Evolutionary conservation across 1,140 invertebrate species (phyloP), one percentile per base, ranked within the genome.

Genomic region (Rhyacophila brunnea): DNA sequence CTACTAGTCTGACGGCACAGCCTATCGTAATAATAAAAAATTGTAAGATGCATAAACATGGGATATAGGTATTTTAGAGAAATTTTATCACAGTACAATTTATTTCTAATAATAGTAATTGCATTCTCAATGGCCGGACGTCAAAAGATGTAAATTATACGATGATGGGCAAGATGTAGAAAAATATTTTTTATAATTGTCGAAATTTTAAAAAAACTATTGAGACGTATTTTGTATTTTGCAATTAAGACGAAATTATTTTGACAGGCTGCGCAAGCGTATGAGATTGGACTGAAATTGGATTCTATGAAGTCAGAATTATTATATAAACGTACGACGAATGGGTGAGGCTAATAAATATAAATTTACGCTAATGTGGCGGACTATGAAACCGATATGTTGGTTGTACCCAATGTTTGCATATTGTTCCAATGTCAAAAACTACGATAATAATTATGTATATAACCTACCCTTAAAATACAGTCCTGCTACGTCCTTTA

Each of bases 331-430:
- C n/a, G n/a, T n/a, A n/a, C n/a, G n/a, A n/a, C 55, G 42, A 46
- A 52, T 46, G 46, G 52, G 43, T 59, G 38, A 28, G 28, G 35
- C 42, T 48, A 56, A 50, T 32, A 32, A 53, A 10, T 2, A 28
- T 35, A 49, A n/a, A 32, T 32, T 48, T 34, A 58, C 11, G 13
- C 18, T 49, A 43, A 44, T 18, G 58, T 58, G 55, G 19, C 54
- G 48, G 49, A 52, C 49, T 61, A 61, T 51, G 20, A 34, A 58
- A 58, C 55, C 60, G 61, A 63, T 63, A 63, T 63, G 61, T 63
- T 58, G 46, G 46, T 55, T 43, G 28, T 49, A 58, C 51, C 61
- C 60, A 51, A 63, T 23, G 49, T 56, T 62, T 59, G 49, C 57
- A 58, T 32, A 11, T 5, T 28, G 23, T 28, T 43, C 18, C 20